Base-by-base conservation (phyloP, 1,140 invertebrate genomes). In the Procambarus virginalis region DNA sequence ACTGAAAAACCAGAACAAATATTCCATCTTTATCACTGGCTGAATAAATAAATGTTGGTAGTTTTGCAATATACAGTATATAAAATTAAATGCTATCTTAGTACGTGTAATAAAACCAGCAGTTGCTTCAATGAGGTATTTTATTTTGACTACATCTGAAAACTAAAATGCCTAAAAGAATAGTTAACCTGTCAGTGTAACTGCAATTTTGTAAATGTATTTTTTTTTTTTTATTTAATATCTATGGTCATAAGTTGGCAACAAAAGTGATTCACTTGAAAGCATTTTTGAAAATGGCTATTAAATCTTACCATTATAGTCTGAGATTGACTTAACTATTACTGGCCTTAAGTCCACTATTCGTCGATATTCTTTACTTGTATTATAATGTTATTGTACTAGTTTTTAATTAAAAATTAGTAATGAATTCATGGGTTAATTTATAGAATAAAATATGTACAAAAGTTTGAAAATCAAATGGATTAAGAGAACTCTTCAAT, bases 181-280 rank as follows among this genome's bases (percentile, higher is more conserved):
- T 34, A 34, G 34, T 34, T 34, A 34, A 34, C 34, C 34, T 34
- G 34, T 34, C 34, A 34, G 34, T 34, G 34, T 34, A 34, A 34
- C 34, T 34, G 1, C 34, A 34, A 34, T 34, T 34, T 34, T 34
- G 34, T 34, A 34, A 34, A 34, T 34, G 34, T 34, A 34, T 34
- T 34, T 34, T 34, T 34, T 34, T 34, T 34, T 34, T 34, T 34
- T 34, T 34, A 0, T 34, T 34, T 34, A 34, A 34, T 34, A 34
- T 80, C 3, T 58, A 73, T 73, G 34, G 20, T 55, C 49, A 73
- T 5, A 34, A 34, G 68, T 73, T n/a, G 34, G 68, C 49, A 80
- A 20, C n/a, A 80, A 49, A 8, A 55, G 68, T 80, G 49, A 55
- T 34, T 46, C 78, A 80, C 78, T 80, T 55, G 51, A 55, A 55